Evolutionary conservation across 2,888 invertebrate species (phyloP), one percentile per base, ranked within the genome.

Genomic region (Julus scandinavius): DNA sequence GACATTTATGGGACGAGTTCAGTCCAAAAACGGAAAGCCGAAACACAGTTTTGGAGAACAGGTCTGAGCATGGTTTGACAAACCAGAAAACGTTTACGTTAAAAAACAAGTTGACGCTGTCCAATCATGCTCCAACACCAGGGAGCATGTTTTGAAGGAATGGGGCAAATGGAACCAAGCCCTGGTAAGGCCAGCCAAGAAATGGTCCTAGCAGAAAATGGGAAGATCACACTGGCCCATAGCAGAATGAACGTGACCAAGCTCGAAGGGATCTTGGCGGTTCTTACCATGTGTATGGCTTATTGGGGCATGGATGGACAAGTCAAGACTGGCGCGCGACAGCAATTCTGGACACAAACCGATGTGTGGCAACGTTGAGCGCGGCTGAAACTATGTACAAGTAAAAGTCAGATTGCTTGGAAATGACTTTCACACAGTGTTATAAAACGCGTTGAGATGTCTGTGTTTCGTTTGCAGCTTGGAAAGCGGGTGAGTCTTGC

Each of bases 401-500:
- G 29, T 13, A 72, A 72, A 72, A 72, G 72, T 11, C 72, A 11
- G 9, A 72, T 72, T 72, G 29, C 72, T 9, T 1, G 72, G 11
- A 72, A 13, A 29, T 9, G 72, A 85, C 87, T 85, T 40, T 89
- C 88, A 89, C 88, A 89, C 88, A 0, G 89, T 89, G 63, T 89
- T 89, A 49, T 89, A 89, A 54, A 89, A 72, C 20, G 89, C 72
- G 45, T 87, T 88, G 41, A 85, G 49, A 84, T 88, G 87, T 54
- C 89, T 83, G 86, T 87, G 88, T 85, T 85, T 41, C 17, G 41
- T 49, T 20, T 87, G 88, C 93, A 98, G 94, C 94, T 96, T 96
- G 91, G 97, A 95, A 92, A 98, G 94, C 90, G 98, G 97, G 94
- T 98, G 97, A 91, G 96, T 97, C 93, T 96, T 97, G 91, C 97